These are phyloP conservation scores for Sphyrna mokarran DNA, from an alignment of 2,113 vertebrate genomes.

Conservation along the genomic window DNA sequence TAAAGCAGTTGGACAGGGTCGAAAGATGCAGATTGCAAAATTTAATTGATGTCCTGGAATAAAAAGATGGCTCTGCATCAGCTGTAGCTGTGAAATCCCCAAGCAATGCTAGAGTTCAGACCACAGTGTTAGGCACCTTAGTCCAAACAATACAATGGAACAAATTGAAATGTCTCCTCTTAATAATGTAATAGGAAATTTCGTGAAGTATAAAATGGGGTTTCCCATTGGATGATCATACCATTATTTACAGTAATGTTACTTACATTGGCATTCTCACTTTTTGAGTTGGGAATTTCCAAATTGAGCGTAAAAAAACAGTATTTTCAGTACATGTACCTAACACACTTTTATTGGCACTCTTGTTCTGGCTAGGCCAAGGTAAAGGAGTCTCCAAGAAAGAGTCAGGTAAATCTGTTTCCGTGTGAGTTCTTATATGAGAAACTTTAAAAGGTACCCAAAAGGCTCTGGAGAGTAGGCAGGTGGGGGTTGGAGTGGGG, in stretches of 20 bases:
- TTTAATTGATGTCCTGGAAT: background rate
- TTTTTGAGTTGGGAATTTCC: conserved; percentile 14
- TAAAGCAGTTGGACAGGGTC: background rate
- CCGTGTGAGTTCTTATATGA: background rate
- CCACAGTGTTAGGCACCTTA: background rate
- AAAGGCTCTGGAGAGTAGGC: background rate
- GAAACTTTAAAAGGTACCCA: background rate
- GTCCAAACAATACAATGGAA: background rate
- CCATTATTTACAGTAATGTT: conserved; percentile 7
- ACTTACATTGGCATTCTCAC: conserved; percentile 14
- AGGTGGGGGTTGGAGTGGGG: background rate
- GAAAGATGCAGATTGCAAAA: background rate
- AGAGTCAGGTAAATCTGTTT: background rate
- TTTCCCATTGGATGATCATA: background rate
- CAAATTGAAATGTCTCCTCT: background rate
- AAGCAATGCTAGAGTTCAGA: background rate
- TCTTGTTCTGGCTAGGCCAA: background rate
- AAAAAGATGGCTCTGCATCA: background rate
- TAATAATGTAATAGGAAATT: background rate
- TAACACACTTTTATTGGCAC: background rate
- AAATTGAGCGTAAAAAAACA: background rate
- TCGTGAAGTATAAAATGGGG: background rate
- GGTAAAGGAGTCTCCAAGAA: background rate
- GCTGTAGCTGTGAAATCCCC: background rate
- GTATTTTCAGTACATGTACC: background rate